phyloP scores from a whole-genome alignment of 2,888 invertebrate species.

The Mythimna ferrago region DNA sequence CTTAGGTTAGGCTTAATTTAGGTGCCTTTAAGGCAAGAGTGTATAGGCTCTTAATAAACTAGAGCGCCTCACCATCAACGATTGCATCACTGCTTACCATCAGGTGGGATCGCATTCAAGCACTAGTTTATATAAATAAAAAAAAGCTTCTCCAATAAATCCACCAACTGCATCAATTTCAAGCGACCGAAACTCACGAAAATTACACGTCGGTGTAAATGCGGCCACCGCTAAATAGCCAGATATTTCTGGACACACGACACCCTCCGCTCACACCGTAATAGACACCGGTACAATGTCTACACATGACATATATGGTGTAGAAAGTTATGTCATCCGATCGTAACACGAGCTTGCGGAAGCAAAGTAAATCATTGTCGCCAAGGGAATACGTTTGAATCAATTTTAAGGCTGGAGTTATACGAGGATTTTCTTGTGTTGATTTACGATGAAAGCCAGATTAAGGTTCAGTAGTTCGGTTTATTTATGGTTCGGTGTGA shows the following conservation, averaged over 20 bases:
- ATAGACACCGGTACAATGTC: slow-evolving; percentile 78
- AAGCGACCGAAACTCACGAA: slow-evolving; percentile 27
- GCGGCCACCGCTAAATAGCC: slow-evolving; percentile 76
- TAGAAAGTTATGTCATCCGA: slow-evolving; percentile 77
- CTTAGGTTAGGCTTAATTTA: no score
- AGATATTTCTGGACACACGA: slow-evolving; percentile 83
- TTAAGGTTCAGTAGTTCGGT: slow-evolving; percentile 39
- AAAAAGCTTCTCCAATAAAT: not conserved
- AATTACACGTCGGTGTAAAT: slow-evolving; percentile 74
- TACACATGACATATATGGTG: slow-evolving; percentile 84
- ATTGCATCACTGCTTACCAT: no score
- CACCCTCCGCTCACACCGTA: slow-evolving; percentile 80
- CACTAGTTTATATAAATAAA: no score
- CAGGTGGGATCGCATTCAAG: no score
- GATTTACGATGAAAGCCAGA: slow-evolving; percentile 54
- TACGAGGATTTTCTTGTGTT: slow-evolving; percentile 48
- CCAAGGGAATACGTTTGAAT: slow-evolving; percentile 60
- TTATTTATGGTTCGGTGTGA: slow-evolving; percentile 12
- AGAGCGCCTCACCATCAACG: no score
- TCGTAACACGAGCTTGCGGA: slow-evolving; percentile 71
- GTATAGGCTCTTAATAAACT: no score
- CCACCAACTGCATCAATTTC: not conserved
- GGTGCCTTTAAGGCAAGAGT: no score
- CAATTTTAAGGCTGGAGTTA: slow-evolving; percentile 56
- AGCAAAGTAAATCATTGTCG: slow-evolving; percentile 67